These are phyloP conservation scores for Moxostoma hubbsi DNA, from an alignment of 2,797 vertebrate genomes.

Conservation along the genomic window DNA sequence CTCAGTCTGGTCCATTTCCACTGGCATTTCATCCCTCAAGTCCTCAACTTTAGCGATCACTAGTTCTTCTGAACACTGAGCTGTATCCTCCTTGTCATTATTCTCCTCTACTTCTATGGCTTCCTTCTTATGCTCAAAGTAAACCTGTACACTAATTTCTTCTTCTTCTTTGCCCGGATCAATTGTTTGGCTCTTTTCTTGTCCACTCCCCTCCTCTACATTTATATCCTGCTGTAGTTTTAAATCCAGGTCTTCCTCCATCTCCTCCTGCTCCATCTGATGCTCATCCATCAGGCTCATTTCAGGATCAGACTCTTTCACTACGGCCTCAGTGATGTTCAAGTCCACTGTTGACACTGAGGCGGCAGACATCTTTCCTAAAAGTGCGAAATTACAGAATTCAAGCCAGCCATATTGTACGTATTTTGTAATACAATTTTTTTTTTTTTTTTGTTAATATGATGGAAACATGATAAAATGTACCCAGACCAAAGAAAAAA, in stretches of 20 bases:
- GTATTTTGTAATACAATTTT: no score
- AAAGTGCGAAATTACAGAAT: slow-evolving; percentile 13
- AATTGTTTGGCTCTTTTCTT: background rate
- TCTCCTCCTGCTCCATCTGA: background rate
- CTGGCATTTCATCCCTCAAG: background rate
- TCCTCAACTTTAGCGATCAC: slow-evolving; percentile 27
- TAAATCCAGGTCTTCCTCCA: background rate
- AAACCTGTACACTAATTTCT: background rate
- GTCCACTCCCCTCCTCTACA: background rate
- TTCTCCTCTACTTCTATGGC: background rate
- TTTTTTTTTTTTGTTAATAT: no score
- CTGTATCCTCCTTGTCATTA: background rate
- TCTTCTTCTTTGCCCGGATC: background rate
- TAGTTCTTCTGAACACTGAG: background rate
- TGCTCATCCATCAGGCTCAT: background rate
- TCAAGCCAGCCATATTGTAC: no score
- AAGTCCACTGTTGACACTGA: background rate
- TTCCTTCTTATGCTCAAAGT: background rate
- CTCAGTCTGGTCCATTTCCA: slow-evolving; percentile 41
- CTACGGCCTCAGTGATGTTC: background rate
- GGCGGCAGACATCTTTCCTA: slow-evolving; percentile 18
- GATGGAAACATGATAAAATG: no score
- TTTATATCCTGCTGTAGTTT: background rate
- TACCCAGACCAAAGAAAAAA: no score
- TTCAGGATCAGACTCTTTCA: background rate